These are phyloP conservation scores for Phorcus lineatus DNA, from an alignment of 2,888 invertebrate genomes.

Conservation along the genomic window DNA sequence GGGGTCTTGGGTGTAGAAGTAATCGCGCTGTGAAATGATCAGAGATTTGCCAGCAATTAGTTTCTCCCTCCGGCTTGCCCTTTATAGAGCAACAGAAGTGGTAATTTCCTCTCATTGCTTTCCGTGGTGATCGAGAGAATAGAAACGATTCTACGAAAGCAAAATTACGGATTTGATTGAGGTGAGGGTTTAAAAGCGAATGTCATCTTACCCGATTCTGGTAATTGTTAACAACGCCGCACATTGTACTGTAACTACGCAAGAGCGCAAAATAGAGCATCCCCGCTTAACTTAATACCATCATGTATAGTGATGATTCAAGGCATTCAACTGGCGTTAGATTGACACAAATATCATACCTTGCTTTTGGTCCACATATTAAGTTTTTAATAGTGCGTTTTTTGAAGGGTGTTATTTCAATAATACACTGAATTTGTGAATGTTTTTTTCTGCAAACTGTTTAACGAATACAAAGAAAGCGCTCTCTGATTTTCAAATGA, in stretches of 20 bases:
- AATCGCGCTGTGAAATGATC: constrained; percentile 18
- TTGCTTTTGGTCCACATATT: no score
- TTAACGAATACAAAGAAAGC: neutral
- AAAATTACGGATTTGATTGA: neutral
- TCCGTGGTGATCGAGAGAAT: neutral
- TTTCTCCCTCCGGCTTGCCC: neutral
- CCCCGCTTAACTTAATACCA: no score
- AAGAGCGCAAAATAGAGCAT: no score
- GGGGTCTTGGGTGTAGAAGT: neutral
- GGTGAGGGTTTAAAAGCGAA: no score
- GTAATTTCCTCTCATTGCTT: neutral
- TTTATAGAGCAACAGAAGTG: neutral
- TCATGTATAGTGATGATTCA: no score
- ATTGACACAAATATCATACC: no score
- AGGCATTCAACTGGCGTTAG: no score
- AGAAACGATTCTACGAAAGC: neutral
- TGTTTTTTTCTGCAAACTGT: neutral
- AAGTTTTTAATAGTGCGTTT: no score
- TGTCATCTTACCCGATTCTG: no score
- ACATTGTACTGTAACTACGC: no score
- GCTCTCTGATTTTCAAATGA: neutral
- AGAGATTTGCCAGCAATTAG: constrained; percentile 20
- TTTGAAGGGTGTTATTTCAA: no score
- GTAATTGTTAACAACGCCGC: no score
- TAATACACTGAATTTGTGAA: neutral